Evolutionary conservation across 2,113 vertebrate species (phyloP).

Genomic region (Spheniscus mendiculus): DNA sequence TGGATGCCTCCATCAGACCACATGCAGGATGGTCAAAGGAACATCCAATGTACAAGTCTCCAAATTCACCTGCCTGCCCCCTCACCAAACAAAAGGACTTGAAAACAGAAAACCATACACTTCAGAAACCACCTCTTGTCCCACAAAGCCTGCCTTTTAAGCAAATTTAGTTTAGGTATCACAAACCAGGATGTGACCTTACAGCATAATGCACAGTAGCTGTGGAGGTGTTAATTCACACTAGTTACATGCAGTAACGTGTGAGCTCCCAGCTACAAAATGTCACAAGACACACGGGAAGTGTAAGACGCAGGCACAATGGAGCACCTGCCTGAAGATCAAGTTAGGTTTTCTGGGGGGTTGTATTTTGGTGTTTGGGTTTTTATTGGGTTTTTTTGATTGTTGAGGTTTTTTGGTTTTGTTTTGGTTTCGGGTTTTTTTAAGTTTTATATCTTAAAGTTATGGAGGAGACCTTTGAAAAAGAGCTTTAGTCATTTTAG

Average conservation of each 20-base stretch:
- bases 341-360: neutral
- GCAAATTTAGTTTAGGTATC: neutral
- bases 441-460: neutral
- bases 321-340: neutral
- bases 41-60: neutral
- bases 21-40: rapidly evolving
- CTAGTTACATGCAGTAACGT: rapidly evolving
- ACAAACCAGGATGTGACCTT: neutral
- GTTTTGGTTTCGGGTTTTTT: neutral
- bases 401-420: neutral
- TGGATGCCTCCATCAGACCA: neutral
- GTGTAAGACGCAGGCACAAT: neutral
- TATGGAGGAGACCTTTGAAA: neutral
- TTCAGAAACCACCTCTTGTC: neutral
- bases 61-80: neutral
- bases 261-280: neutral
- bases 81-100: neutral
- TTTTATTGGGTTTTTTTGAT: neutral
- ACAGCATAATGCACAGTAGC: neutral
- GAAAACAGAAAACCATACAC: neutral
- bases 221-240: neutral
- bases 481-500: neutral
- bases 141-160: neutral
- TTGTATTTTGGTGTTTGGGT: neutral
- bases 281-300: neutral